phyloP scores from a whole-genome alignment of 2,888 invertebrate genomes.

The Epistrophella euchroma region DNA sequence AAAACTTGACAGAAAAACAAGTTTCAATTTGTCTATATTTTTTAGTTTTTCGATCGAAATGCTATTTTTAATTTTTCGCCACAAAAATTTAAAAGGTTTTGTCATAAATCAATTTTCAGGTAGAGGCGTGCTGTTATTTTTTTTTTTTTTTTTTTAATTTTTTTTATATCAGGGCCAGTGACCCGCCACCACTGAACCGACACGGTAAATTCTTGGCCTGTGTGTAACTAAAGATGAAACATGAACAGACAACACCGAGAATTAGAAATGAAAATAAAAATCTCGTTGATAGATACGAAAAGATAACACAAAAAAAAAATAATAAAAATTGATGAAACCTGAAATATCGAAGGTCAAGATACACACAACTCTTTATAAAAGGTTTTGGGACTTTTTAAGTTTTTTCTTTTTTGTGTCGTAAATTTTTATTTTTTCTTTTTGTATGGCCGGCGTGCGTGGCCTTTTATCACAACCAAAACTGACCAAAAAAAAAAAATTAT shows the following conservation, averaged over 20 bases:
- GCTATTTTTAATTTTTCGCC: conserved; percentile 46
- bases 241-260: conserved; percentile 17
- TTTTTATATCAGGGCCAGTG: conserved; percentile 78
- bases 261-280: conserved; percentile 18
- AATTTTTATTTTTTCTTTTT: conserved; percentile 42
- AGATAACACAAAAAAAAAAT: background rate
- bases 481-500: background rate
- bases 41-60: conserved; percentile 27
- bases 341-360: conserved; percentile 73
- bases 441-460: conserved; percentile 18
- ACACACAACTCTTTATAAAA: conserved; percentile 19
- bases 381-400: background rate
- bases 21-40: conserved; percentile 55
- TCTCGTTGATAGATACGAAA: conserved; percentile 11
- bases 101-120: conserved; percentile 68
- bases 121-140: conserved; percentile 83
- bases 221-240: conserved; percentile 46
- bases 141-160: background rate
- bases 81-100: conserved; percentile 38
- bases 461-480: conserved; percentile 30
- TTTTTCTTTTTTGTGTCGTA: conserved; percentile 12
- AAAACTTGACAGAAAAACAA: conserved; percentile 46
- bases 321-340: conserved; percentile 46
- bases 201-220: conserved; percentile 23
- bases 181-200: conserved; percentile 28